Evolutionary conservation across 2,797 vertebrate species (phyloP), one percentile per base, ranked within the genome.

Genomic region (Lutjanus campechanus): DNA sequence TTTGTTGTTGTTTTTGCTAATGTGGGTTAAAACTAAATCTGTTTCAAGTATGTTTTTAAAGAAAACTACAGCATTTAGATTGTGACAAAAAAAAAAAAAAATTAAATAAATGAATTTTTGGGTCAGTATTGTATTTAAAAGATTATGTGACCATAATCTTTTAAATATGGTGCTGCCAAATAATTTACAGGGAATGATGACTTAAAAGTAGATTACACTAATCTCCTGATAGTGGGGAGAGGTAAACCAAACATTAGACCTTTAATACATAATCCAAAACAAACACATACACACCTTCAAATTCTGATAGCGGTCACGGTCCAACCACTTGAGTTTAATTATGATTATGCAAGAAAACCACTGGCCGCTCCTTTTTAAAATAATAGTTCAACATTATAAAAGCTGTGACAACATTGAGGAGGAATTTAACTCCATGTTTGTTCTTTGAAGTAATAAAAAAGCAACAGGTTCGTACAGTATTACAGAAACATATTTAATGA

Each of bases 201-300:
- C 4, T 54, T 50, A 20, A 51, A 47, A 36, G 7, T 36, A 56
- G 69, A 86, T 84, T 75, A 59, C 16, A 56, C 9, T 63, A 44
- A 75, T 82, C 73, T 19, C 7, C n/a, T 74, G 66, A 76, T 63
- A 81, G n/a, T 5, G 0, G 10, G 36, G 1, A 22, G 1, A 65
- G 46, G 8, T 20, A 62, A 77, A 61, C 0, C 81, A 82, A 82
- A 79, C 60, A 74, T 19, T 5, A 68, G 47, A 51, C 11, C 17
- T 56, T 76, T 85, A 80, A 78, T 70, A n/a, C 15, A 10, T 76
- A 82, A 86, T 77, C 66, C 50, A 65, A 82, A 79, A 58, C 80
- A 76, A 83, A 89, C 74, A 86, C 54, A 36, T 1, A 41, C 77
- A 71, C 81, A 22, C 78, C 69, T 72, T 69, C 47, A n/a, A 56